Evolutionary conservation across 2,888 invertebrate genomes (phyloP).

Genomic region (Scaptomyza reducta): DNA sequence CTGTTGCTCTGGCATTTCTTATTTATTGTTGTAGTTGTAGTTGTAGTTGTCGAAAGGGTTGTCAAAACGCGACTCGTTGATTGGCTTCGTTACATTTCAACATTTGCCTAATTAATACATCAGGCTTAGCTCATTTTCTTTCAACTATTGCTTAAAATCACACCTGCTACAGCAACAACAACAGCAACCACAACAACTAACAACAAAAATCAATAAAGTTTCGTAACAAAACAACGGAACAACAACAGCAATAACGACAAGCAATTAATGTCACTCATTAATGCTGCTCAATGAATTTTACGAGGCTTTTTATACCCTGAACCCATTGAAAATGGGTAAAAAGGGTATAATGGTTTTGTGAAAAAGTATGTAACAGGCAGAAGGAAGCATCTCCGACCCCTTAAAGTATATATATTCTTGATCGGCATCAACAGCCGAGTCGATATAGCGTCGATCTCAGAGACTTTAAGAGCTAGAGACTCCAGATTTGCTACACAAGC

Average conservation of each 20-base stretch:
- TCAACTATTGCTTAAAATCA: conserved; percentile 74
- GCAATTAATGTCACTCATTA: conserved; percentile 80
- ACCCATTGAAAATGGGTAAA: too few species aligned
- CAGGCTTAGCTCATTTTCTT: conserved; percentile 67
- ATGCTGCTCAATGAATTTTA: conserved; percentile 80
- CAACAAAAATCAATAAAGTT: conserved; percentile 70
- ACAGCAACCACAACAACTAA: background rate
- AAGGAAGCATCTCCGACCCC: too few species aligned
- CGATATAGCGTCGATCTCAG: too few species aligned
- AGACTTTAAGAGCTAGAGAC: too few species aligned
- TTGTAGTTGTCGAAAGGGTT: conserved; percentile 40
- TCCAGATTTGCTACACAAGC: too few species aligned
- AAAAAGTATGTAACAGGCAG: too few species aligned
- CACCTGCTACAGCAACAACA: conserved; percentile 56
- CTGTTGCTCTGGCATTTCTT: conserved; percentile 41
- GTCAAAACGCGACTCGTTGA: conserved; percentile 38
- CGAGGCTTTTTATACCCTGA: too few species aligned
- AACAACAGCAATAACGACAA: conserved; percentile 51
- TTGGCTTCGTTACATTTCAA: conserved; percentile 43
- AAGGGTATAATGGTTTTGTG: too few species aligned
- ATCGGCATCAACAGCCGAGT: too few species aligned
- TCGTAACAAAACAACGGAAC: conserved; percentile 21
- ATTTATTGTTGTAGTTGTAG: conserved; percentile 1
- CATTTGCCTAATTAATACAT: conserved; percentile 73
- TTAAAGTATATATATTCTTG: too few species aligned